These are phyloP conservation scores for Eolophus roseicapilla DNA, from an alignment of 2,113 vertebrate genomes.

Conservation along the genomic window DNA sequence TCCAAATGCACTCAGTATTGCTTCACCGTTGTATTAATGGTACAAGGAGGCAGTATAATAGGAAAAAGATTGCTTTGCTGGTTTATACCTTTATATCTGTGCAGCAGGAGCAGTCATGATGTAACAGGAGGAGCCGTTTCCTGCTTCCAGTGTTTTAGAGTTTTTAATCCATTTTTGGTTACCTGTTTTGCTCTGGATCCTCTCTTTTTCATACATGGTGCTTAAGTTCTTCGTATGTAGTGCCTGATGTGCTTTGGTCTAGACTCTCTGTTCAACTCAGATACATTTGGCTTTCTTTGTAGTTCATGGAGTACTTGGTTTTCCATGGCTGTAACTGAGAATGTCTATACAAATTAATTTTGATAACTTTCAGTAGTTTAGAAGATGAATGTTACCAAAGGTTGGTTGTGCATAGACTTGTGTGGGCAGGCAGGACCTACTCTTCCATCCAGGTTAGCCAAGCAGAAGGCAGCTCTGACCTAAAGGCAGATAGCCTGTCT, in stretches of 20 bases:
- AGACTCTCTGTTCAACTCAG: not conserved
- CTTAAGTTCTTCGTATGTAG: not conserved
- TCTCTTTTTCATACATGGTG: not conserved
- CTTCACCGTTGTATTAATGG: not conserved
- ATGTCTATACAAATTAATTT: not conserved
- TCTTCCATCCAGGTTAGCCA: not conserved
- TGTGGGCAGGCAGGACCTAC: not conserved
- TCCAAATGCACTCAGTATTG: not conserved
- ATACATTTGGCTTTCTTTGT: not conserved
- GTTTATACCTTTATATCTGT: not conserved
- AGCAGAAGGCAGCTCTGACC: not conserved
- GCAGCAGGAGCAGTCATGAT: not conserved
- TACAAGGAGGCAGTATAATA: not conserved
- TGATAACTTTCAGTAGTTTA: not conserved
- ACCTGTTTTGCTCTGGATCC: not conserved
- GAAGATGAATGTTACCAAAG: not conserved
- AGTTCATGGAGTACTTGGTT: not conserved
- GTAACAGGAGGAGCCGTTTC: not conserved
- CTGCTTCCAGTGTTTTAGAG: not conserved
- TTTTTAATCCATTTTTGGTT: not conserved
- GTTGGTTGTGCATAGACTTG: not conserved
- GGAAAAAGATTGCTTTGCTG: not conserved
- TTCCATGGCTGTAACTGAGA: not conserved
- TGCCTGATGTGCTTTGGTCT: not conserved
- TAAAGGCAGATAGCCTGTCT: not conserved